Evolutionary conservation across 2,888 invertebrate genomes (phyloP).

Genomic region (Cotesia congregata): DNA sequence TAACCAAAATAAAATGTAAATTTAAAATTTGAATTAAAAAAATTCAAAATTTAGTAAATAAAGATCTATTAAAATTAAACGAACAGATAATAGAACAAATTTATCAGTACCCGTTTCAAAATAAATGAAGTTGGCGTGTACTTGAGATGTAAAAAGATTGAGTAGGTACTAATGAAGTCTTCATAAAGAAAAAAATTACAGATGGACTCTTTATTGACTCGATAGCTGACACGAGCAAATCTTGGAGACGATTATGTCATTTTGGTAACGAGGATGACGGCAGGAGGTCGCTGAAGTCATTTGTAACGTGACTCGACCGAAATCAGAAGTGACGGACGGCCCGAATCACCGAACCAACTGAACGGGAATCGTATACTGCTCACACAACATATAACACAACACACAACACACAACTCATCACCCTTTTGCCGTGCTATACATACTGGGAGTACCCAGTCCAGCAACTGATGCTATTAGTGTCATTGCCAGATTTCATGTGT

Average conservation of each 20-base stretch:
- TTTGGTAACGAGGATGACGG: constrained; percentile 66
- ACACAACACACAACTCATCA: constrained; percentile 31
- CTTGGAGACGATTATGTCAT: constrained; percentile 66
- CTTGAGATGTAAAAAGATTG: neutral
- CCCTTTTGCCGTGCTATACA: constrained; percentile 25
- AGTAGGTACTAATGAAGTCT: constrained; percentile 10
- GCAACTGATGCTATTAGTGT: constrained; percentile 64
- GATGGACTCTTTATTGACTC: constrained; percentile 20
- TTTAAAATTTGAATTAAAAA: too few relatives aligned
- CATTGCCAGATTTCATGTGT: constrained; percentile 61
- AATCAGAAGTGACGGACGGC: constrained; percentile 58
- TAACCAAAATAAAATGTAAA: too few relatives aligned
- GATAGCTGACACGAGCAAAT: constrained; percentile 25
- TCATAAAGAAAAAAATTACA: neutral
- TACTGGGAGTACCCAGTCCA: constrained; percentile 25
- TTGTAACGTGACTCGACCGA: constrained; percentile 68
- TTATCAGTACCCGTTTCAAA: too few relatives aligned
- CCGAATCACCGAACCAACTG: constrained; percentile 33
- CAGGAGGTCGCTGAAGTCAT: constrained; percentile 56
- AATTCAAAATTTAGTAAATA: neutral
- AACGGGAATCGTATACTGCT: constrained; percentile 44
- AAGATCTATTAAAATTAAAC: neutral
- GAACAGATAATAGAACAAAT: neutral
- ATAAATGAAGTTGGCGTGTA: neutral
- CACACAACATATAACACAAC: constrained; percentile 22